phyloP scores from a whole-genome alignment of 2,888 invertebrate species.

The Andrena chrysosceles region DNA sequence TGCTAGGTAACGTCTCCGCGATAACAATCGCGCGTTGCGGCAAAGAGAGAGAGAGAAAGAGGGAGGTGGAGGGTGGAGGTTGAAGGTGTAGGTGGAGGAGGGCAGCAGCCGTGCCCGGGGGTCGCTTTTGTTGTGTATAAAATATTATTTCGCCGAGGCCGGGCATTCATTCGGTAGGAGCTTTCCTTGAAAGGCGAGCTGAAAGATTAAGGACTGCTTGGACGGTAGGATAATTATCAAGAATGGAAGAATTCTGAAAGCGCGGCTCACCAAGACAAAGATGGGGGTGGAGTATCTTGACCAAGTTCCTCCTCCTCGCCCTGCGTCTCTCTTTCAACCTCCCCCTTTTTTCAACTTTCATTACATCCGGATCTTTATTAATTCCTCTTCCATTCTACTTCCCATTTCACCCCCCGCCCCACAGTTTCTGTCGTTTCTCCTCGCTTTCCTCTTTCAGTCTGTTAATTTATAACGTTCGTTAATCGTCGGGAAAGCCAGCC shows the following conservation, averaged over 20 bases:
- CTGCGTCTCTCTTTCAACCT: slow-evolving; percentile 42
- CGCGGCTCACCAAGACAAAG: slow-evolving; percentile 79
- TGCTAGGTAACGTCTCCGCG: slow-evolving; percentile 71
- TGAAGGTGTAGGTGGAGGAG: slow-evolving; percentile 52
- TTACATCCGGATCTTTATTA: slow-evolving; percentile 37
- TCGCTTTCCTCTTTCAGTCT: no score
- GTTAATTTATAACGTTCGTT: not conserved
- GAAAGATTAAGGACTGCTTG: slow-evolving; percentile 80
- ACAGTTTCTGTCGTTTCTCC: no score
- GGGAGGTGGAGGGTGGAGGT: slow-evolving; percentile 52
- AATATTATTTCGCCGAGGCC: slow-evolving; percentile 81
- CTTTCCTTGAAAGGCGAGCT: slow-evolving; percentile 78
- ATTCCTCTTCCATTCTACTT: slow-evolving; percentile 48
- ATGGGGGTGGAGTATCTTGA: slow-evolving; percentile 49
- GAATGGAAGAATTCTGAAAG: slow-evolving; percentile 80
- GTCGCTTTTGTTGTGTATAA: slow-evolving; percentile 80
- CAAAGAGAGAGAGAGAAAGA: not conserved
- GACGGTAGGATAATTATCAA: slow-evolving; percentile 82
- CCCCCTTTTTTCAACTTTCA: slow-evolving; percentile 71
- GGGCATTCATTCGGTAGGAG: slow-evolving; percentile 79
- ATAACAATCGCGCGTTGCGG: slow-evolving; percentile 78
- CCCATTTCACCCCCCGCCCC: not conserved
- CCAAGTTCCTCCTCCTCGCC: slow-evolving; percentile 45
- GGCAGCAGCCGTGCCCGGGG: slow-evolving; percentile 48
- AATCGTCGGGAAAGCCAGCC: slow-evolving; percentile 58